A percentile compares a stretch with the other conserved stretches of the same genome.
Evolutionary conservation across 2,113 vertebrate species (phyloP).

Genomic region (Pseudonaja textilis): DNA sequence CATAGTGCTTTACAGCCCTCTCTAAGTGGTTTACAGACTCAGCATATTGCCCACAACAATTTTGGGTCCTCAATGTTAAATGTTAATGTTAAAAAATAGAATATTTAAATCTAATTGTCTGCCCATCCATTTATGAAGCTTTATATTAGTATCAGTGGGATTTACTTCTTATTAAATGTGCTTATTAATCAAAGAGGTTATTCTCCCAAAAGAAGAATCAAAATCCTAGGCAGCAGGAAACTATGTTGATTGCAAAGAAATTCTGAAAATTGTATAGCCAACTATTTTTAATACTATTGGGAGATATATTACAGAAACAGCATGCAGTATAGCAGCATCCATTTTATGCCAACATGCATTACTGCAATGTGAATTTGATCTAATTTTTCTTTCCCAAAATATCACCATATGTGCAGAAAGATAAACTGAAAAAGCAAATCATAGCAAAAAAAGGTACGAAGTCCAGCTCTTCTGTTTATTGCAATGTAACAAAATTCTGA

Average conservation of each 20-base stretch:
- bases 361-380: slow-evolving; percentile 41
- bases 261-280: slow-evolving; percentile 32
- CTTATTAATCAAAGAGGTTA: not conserved
- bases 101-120: not conserved
- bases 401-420: slow-evolving; percentile 32
- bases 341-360: slow-evolving; percentile 37
- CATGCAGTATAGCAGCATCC: not conserved
- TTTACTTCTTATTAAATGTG: not conserved
- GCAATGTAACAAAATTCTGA: slow-evolving; percentile 30
- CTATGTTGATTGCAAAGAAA: not conserved
- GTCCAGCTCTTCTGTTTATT: slow-evolving; percentile 75
- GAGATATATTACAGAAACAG: slow-evolving; percentile 36
- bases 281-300: slow-evolving; percentile 30
- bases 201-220: not conserved
- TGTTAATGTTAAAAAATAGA: not conserved
- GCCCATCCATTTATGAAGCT: not conserved
- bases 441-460: slow-evolving; percentile 41
- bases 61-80: too few relatives aligned
- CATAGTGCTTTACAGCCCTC: too few relatives aligned
- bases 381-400: slow-evolving; percentile 41
- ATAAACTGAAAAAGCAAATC: slow-evolving; percentile 52
- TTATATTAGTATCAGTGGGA: not conserved
- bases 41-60: too few relatives aligned
- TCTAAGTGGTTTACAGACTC: too few relatives aligned
- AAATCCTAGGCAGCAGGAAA: not conserved